Base-by-base conservation (phyloP, 2,113 vertebrate genomes). In the Callocephalon fimbriatum region DNA sequence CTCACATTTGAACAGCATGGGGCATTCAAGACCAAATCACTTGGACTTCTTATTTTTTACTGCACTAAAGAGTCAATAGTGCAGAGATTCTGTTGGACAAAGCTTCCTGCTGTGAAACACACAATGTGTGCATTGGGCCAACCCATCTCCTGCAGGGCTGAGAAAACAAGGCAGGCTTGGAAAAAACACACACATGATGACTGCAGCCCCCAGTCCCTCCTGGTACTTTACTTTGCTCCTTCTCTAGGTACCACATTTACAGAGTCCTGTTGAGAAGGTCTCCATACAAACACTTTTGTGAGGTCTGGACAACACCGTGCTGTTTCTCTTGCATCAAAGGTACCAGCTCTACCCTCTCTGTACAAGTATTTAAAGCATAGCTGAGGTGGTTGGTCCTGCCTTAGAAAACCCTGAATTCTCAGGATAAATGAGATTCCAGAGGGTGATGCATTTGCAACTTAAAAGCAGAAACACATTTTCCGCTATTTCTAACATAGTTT, bases 61-160 rank as follows among this genome's bases (percentile, higher is more conserved):
- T 75, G 86, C 2, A 0, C 1, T 20, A 75, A 93, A 94, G 93
- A 96, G 70, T 85, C 88, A 86, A 95, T 92, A 95, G 88, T 9
- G 76, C 79, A 68, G 90, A 91, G 93, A 93, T 84, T 93, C 90
- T 93, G 94, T 88, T 81, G 76, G 90, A 97, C 95, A 96, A 90
- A 93, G 92, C 90, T 92, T 94, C 94, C 95, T 47, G 90, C 93
- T 97, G 95, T 96, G 97, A 93, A 88, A 92, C 75, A 88, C 90
- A 97, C 96, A 96, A 94, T 91, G 59, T 90, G 82, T 63, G 95
- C 72, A 77, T 94, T 97, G 96, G 95, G 92, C 86, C 83, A 94
- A 92, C 75, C 1, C 2, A 84, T 73, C 95, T 92, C 97, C 96
- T 77, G 93, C 86, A 29, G 85, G 75, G 95, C 88, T 90, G 86